These are phyloP conservation scores for Acestrorhynchus altus DNA, from an alignment of 2,797 vertebrate genomes.

Conservation along the genomic window DNA sequence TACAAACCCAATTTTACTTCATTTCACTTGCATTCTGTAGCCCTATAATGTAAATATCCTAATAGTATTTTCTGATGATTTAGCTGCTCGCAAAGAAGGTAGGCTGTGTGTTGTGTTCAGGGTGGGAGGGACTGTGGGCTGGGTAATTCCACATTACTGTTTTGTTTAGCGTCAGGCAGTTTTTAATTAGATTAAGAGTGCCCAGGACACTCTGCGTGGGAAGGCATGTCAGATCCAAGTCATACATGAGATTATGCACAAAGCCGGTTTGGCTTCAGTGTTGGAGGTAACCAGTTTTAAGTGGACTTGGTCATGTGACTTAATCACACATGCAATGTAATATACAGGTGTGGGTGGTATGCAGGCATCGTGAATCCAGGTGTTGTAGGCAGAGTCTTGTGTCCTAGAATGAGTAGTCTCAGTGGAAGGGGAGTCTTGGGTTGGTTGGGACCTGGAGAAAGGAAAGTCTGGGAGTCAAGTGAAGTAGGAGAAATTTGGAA, in stretches of 20 bases:
- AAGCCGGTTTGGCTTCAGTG: background rate
- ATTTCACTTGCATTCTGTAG: background rate
- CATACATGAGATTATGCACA: constrained; percentile 14
- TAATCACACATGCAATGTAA: constrained; percentile 1
- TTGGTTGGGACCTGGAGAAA: too few relatives aligned
- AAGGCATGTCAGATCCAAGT: constrained; percentile 13
- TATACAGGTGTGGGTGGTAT: background rate
- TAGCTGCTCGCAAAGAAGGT: background rate
- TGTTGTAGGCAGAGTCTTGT: background rate
- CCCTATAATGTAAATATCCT: constrained; percentile 20
- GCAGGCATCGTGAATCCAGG: background rate
- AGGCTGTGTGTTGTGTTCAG: background rate
- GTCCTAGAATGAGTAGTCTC: too few relatives aligned
- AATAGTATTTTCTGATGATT: background rate
- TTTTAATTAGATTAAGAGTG: constrained; percentile 50
- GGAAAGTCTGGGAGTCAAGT: too few relatives aligned
- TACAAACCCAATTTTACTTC: background rate
- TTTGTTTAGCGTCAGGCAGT: constrained; percentile 26
- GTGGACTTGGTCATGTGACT: background rate
- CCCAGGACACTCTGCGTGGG: constrained; percentile 13
- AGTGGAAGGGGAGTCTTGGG: too few relatives aligned
- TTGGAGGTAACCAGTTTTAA: background rate
- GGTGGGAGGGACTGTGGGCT: constrained; percentile 13
- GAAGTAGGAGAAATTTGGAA: too few relatives aligned
- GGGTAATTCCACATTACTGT: constrained; percentile 35